phyloP scores from a whole-genome alignment of 2,113 vertebrate genomes.

The Brachyhypopomus occidentalis region DNA sequence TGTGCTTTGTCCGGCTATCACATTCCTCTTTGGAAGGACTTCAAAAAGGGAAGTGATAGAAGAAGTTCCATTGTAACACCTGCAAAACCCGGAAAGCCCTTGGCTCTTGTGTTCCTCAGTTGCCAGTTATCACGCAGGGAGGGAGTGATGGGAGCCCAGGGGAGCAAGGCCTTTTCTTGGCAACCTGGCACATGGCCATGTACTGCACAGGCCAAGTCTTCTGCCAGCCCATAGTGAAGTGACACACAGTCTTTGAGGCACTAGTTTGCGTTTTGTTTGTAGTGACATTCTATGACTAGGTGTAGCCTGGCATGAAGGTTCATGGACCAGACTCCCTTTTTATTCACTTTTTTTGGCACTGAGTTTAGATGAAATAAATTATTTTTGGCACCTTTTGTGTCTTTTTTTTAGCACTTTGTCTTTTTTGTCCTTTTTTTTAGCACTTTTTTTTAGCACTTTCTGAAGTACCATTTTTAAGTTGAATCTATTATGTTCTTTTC shows the following conservation, averaged over 20 bases:
- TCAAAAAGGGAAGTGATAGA: conserved; percentile 47
- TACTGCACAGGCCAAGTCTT: neutral
- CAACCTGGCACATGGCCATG: conserved; percentile 28
- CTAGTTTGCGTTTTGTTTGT: neutral
- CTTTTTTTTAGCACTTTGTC: too few relatives aligned
- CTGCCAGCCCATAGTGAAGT: neutral
- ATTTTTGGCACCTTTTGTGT: neutral
- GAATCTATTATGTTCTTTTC: conserved; percentile 19
- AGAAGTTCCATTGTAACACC: conserved; percentile 47
- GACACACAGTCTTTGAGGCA: neutral
- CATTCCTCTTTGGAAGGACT: conserved; percentile 47
- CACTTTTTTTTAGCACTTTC: too few relatives aligned
- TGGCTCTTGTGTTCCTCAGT: conserved; percentile 47
- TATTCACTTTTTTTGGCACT: neutral
- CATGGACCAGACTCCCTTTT: neutral
- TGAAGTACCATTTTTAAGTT: conserved; percentile 3
- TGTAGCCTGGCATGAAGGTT: neutral
- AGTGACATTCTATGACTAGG: neutral
- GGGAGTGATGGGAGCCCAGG: conserved; percentile 42
- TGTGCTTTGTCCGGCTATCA: conserved; percentile 46
- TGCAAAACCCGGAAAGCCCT: conserved; percentile 50
- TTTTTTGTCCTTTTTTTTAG: too few relatives aligned
- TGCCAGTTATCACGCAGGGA: conserved; percentile 45
- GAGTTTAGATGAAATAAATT: neutral
- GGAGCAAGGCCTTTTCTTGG: conserved; percentile 35